phyloP scores from a whole-genome alignment of 2,113 vertebrate species.

The Neotragus pygmaeus region DNA sequence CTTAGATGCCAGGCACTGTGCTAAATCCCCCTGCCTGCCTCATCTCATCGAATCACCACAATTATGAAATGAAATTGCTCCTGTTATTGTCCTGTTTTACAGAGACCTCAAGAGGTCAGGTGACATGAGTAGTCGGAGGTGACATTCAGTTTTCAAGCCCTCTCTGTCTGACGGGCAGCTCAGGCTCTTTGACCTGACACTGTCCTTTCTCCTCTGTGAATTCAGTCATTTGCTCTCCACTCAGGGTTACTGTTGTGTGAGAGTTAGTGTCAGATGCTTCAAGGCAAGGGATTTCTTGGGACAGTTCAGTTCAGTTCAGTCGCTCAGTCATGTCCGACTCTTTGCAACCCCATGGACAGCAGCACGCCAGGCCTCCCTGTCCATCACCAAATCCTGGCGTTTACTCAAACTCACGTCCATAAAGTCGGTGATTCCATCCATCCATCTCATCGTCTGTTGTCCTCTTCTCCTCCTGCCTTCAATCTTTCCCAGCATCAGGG shows the following conservation, averaged over 20 bases:
- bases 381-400: accelerated
- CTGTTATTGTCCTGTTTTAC: neutral
- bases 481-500: neutral
- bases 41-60: neutral
- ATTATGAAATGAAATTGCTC: neutral
- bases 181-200: neutral
- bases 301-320: neutral
- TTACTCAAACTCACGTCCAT: neutral
- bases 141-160: neutral
- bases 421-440: accelerated
- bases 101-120: neutral
- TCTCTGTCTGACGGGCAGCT: neutral
- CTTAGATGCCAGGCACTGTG: neutral
- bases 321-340: accelerated
- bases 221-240: neutral
- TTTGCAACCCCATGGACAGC: neutral
- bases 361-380: neutral
- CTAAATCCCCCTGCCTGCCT: neutral
- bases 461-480: neutral
- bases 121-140: neutral
- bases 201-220: neutral
- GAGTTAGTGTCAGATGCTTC: neutral
- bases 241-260: neutral
- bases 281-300: neutral
- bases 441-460: neutral